phyloP scores from a whole-genome alignment of 2,113 vertebrate genomes.

The Lasiurus cinereus region DNA sequence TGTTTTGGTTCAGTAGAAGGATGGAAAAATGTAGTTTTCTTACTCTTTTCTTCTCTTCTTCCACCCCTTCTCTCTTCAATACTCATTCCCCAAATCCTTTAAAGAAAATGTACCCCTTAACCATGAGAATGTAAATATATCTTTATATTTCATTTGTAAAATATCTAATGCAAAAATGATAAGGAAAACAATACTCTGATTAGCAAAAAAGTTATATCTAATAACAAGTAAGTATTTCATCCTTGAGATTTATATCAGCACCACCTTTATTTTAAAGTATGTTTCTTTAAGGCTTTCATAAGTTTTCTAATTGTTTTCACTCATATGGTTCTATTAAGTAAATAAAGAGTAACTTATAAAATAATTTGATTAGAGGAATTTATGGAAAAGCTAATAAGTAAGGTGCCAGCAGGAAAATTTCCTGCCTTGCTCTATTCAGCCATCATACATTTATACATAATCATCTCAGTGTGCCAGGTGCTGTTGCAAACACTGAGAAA shows the following conservation, averaged over 20 bases:
- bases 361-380: not conserved
- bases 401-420: not conserved
- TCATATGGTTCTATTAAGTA: not conserved
- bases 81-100: not conserved
- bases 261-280: not conserved
- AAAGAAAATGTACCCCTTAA: not conserved
- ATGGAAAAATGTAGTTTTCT: not conserved
- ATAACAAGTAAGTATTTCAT: not conserved
- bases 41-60: not conserved
- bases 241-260: not conserved
- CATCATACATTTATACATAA: not conserved
- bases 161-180: not conserved
- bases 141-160: slow-evolving; percentile 33
- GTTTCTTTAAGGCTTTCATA: not conserved
- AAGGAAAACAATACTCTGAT: not conserved
- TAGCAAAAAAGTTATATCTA: not conserved
- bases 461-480: not conserved
- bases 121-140: not conserved
- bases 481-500: not conserved
- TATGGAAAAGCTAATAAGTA: slow-evolving; percentile 11
- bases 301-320: slow-evolving; percentile 15
- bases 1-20: not conserved
- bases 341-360: slow-evolving; percentile 11
- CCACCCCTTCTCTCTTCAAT: not conserved
- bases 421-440: not conserved